Percentiles rank a stretch among this genome's conserved stretches.
Conservation (phyloP, 2,113 vertebrate genomes). For the Stegastes partitus region DNA sequence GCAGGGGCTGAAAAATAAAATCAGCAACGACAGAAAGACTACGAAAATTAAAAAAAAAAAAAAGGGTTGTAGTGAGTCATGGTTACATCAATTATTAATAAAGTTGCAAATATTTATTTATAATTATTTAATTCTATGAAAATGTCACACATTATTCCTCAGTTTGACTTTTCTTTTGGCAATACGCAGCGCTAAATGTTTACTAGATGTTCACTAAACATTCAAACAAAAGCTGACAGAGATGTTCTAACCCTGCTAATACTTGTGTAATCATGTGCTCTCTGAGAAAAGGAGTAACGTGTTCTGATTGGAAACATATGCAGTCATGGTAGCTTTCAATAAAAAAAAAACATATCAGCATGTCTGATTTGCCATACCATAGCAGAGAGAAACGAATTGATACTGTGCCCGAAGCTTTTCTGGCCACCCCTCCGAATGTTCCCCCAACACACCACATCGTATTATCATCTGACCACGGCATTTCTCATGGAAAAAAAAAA, state of each 20-base stretch:
- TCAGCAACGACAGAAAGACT: too few species aligned
- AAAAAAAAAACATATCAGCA: slow-evolving; percentile 31
- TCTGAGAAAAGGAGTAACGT: slow-evolving; percentile 28
- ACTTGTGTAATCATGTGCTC: slow-evolving; percentile 38
- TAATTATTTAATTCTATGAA: slow-evolving; percentile 46
- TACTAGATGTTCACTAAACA: slow-evolving; percentile 36
- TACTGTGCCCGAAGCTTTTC: slow-evolving; percentile 42
- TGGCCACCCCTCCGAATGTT: slow-evolving; percentile 37
- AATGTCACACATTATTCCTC: slow-evolving; percentile 57
- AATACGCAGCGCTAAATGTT: slow-evolving; percentile 24
- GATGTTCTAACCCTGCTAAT: slow-evolving; percentile 50
- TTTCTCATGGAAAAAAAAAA: slow-evolving; percentile 70
- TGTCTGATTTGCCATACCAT: slow-evolving; percentile 34
- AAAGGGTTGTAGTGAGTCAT: too few species aligned
- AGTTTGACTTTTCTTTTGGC: slow-evolving; percentile 49
- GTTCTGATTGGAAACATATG: slow-evolving; percentile 59
- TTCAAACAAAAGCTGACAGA: slow-evolving; percentile 63
- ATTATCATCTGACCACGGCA: slow-evolving; percentile 65
- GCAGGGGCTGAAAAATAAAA: too few species aligned
- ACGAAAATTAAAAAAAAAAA: too few species aligned
- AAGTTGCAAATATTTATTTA: slow-evolving; percentile 34
- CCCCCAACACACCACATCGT: slow-evolving; percentile 62
- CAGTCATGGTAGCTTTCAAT: slow-evolving; percentile 34
- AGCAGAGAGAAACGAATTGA: slow-evolving; percentile 51
- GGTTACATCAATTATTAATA: slow-evolving; percentile 36